Evolutionary conservation across 2,888 invertebrate genomes (phyloP), one percentile per base, ranked within the genome.

Genomic region (Sympetrum striolatum): DNA sequence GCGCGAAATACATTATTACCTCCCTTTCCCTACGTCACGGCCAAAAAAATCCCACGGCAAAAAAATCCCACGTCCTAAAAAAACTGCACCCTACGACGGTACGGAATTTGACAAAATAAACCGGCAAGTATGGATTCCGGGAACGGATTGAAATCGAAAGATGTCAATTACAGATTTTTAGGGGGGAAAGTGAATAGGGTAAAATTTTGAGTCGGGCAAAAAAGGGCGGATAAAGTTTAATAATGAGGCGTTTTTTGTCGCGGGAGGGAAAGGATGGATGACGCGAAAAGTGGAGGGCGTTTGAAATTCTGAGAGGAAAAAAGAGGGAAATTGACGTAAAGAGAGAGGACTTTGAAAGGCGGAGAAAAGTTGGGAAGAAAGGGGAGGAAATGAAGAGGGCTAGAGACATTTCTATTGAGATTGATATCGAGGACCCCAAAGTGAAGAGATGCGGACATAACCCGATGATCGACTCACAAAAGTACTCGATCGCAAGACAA

Each of bases 131-230:
- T 25, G 12, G 31, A 31, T 31, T 73, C 60, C 60, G 60, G 86
- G 86, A 86, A 60, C 60, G 37, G 86, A 86, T 82, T 60, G 82
- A 60, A 53, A 82, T 82, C 82, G 82, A 60, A 86, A 86, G 64
- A 37, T 60, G 86, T 86, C 60, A 60, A 64, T 86, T 86, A 86
- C 60, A 60, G 64, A 37, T 60, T 64, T 39, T 86, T 64, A 35
- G 37, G 60, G 64, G 37, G 37, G 37, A 82, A 82, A 82, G 60
- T 86, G 60, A 60, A 86, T 64, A 60, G 86, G 86, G 64, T 86
- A 37, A 37, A 37, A 37, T 58, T 60, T 60, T 60, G 48, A 48
- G 31, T n/a, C 18, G 53, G 10, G 53, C 22, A 64, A 31, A 73
- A 73, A 86, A 37, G 31, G 64, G 64, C 53, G 64, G 86, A 86